Base-by-base conservation (phyloP, 2,113 vertebrate species). In the Entelurus aequoreus region DNA sequence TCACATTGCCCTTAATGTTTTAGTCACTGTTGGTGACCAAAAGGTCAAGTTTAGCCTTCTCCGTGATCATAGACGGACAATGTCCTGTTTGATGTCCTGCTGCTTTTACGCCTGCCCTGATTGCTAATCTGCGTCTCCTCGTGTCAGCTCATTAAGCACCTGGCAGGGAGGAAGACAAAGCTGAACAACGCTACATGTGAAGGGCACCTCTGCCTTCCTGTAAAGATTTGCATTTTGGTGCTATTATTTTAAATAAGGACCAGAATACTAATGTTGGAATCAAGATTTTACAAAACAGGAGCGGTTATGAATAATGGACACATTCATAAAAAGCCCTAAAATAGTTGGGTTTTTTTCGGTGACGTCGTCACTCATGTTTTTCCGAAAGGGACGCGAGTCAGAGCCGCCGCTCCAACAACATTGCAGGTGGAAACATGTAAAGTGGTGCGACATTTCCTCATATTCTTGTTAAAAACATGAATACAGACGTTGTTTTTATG, bases 81-180 rank as follows among this genome's bases (percentile, higher is more conserved):
- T 40, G 12, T 73, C 72, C 66, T 71, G 72, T 10, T 16, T 40
- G 36, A 56, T 15, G 44, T 46, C 42, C 19, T 46, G 57, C 68
- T 50, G 68, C 50, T 60, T 69, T 72, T 48, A 62, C 54, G 70
- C 66, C 67, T 50, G 69, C 54, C 54, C 60, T 76, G 68, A 74
- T 78, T 76, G 62, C 76, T 71, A 51, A 73, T 78, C 66, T 70
- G 50, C 61, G 37, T 37, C 56, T 81, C 60, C 13, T 62, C 5
- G 35, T 60, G 70, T 72, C 72, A 68, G 66, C 69, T 83, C 73
- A 74, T 81, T 78, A 78, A 75, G 74, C 62, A 44, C 66, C 64
- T 61, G 15, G 60, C 69, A 67, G 62, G 54, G 73, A 65, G 63
- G 62, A 68, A 6, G 36, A 56, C 55, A 63, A 68, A 51, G 55